Evolutionary conservation across 1,140 invertebrate genomes (phyloP), one percentile per base, ranked within the genome.

Genomic region (Tetraneura akinire): DNA sequence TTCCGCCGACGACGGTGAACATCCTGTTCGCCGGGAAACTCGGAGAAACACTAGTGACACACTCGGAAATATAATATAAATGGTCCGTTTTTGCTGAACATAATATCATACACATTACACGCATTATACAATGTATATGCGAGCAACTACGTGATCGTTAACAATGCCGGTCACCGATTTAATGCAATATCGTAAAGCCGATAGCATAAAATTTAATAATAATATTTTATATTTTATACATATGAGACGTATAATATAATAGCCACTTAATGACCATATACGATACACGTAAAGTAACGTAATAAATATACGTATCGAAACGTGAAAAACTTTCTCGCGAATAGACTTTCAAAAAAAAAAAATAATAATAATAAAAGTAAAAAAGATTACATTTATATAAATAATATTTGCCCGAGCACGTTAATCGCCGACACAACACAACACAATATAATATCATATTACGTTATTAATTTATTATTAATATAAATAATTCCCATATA

Each of bases 11-110:
- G 13, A 21, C 45, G n/a, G n/a, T n/a, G n/a, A n/a, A 71, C 55
- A 78, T 78, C 74, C 74, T 78, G 74, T 78, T 78, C 53, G 8
- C 55, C 74, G 32, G 55, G 21, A 60, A 57, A 78, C 55, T 32
- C 18, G 26, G 23, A 23, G 74, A 45, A 45, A 55, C 71, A 78
- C 74, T 60, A 62, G 74, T 78, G 74, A 78, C 74, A 78, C 55
- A 78, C 74, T 62, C 42, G 55, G n/a, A 37, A 13, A 68, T 68
- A 45, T 47, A 47, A 51, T 74, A 51, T 57, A 42, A 74, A 74
- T 74, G n/a, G 51, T 23, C 29, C n/a, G 49, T 74, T 74, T 74
- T 57, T 74, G 21, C 70, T 29, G n/a, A n/a, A n/a, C n/a, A 37
- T 37, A 37, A 37, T 37, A 37, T 37, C 8, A 37, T n/a, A n/a